Percentiles rank a stretch among this genome's conserved stretches.
Conservation (phyloP, 2,888 invertebrate species). For the Rhabditoides inermis region DNA sequence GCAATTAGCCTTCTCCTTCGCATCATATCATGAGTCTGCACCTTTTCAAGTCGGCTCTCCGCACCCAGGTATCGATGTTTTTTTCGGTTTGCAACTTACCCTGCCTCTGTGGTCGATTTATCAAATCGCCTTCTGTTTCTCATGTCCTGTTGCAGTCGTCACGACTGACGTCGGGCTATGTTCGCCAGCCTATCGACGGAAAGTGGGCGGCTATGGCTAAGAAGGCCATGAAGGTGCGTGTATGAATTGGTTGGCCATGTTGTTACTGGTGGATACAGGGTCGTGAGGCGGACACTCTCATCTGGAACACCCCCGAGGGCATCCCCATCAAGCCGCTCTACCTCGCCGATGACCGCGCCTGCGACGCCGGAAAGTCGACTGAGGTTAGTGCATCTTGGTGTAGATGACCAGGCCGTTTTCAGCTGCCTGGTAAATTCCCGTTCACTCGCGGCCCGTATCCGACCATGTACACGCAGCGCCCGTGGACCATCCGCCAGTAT, state of each 20-base stretch:
- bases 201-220: constrained; percentile 38
- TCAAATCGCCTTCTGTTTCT: too few relatives aligned
- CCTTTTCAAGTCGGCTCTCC: too few relatives aligned
- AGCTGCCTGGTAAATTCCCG: constrained; percentile 60
- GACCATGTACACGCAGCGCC: constrained; percentile 62
- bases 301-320: constrained; percentile 61
- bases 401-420: too few relatives aligned
- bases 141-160: too few relatives aligned
- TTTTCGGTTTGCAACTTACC: too few relatives aligned
- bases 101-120: too few relatives aligned
- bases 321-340: constrained; percentile 61
- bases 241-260: too few relatives aligned
- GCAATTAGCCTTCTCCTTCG: too few relatives aligned
- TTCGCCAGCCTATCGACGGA: constrained; percentile 25
- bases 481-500: constrained; percentile 62
- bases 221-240: constrained; percentile 35
- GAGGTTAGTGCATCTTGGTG: too few relatives aligned
- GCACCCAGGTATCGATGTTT: too few relatives aligned
- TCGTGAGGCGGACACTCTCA: constrained; percentile 58
- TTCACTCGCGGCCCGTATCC: constrained; percentile 62
- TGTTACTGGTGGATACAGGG: constrained; percentile 40
- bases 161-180: constrained; percentile 17
- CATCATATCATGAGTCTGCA: too few relatives aligned
- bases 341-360: constrained; percentile 56
- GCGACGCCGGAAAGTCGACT: constrained; percentile 15